A percentile compares a stretch with the other conserved stretches of the same genome.
phyloP scores from a whole-genome alignment of 2,113 vertebrate genomes.

The Onychorhynchus coronatus region DNA sequence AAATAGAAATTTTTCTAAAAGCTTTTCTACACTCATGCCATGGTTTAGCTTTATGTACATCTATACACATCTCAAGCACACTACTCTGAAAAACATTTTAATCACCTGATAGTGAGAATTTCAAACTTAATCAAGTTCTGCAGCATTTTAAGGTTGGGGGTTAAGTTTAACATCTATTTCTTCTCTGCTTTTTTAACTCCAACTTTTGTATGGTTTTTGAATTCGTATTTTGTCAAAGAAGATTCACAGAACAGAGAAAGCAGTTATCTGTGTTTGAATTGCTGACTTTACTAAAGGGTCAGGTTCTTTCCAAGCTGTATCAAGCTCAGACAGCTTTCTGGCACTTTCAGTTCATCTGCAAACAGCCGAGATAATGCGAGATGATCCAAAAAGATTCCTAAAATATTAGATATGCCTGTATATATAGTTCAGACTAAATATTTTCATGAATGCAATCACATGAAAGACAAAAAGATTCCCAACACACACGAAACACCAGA shows the following conservation, averaged over 20 bases:
- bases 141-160: not conserved
- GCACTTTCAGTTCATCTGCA: not conserved
- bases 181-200: not conserved
- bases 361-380: conserved; percentile 44
- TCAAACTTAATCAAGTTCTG: not conserved
- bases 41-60: not conserved
- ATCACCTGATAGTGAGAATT: not conserved
- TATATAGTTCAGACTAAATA: conserved; percentile 52
- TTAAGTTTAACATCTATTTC: not conserved
- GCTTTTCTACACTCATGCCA: not conserved
- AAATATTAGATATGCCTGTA: conserved; percentile 54
- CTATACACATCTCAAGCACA: not conserved
- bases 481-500: not conserved
- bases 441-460: not conserved
- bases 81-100: not conserved
- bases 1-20: not conserved
- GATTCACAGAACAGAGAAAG: not conserved
- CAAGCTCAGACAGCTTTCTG: conserved; percentile 12
- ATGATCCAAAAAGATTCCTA: conserved; percentile 59
- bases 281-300: not conserved
- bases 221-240: not conserved
- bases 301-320: conserved; percentile 16
- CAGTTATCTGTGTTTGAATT: not conserved
- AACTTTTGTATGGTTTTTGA: not conserved
- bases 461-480: not conserved